phyloP scores from a whole-genome alignment of 2,888 invertebrate species.

The Lithophane ornitopus region DNA sequence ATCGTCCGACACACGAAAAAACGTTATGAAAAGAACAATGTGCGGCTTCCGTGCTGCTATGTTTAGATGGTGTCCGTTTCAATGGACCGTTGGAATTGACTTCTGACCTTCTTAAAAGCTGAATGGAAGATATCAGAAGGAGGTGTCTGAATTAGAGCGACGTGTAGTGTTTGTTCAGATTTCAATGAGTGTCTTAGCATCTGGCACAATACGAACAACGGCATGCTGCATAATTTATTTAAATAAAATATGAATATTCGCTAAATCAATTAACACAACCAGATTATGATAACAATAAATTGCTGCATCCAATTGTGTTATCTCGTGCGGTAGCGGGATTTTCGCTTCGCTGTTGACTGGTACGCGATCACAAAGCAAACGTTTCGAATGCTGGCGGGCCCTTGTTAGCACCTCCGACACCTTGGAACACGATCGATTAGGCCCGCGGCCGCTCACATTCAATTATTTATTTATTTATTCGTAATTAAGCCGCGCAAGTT shows the following conservation, averaged over 20 bases:
- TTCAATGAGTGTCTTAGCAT: conserved; percentile 1
- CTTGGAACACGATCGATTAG: conserved; percentile 85
- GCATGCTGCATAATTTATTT: conserved; percentile 24
- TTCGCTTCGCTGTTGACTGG: conserved; percentile 55
- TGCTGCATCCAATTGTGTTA: conserved; percentile 57
- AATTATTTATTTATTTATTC: conserved; percentile 91
- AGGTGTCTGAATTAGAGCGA: conserved; percentile 20
- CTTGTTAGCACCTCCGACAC: conserved; percentile 89
- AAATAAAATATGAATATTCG: conserved; percentile 21
- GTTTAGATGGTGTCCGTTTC: conserved; percentile 83
- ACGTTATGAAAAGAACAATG: conserved; percentile 82
- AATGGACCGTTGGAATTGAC: conserved; percentile 63
- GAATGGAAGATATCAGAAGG: conserved; percentile 24
- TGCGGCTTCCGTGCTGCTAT: conserved; percentile 82
- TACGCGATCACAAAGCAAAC: conserved; percentile 64
- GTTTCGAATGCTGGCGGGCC: conserved; percentile 69
- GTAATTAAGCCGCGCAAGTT: conserved; percentile 90
- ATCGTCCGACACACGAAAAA: conserved; percentile 81
- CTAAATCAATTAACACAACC: conserved; percentile 55
- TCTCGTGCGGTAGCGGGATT: conserved; percentile 67
- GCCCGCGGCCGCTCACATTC: conserved; percentile 90
- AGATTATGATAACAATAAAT: conserved; percentile 61
- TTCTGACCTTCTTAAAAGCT: conserved; percentile 65
- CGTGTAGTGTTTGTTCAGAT: background rate
- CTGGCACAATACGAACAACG: background rate